These are phyloP conservation scores for Diploscapter pachys DNA, from an alignment of 1,140 invertebrate species.

Conservation along the genomic window DNA sequence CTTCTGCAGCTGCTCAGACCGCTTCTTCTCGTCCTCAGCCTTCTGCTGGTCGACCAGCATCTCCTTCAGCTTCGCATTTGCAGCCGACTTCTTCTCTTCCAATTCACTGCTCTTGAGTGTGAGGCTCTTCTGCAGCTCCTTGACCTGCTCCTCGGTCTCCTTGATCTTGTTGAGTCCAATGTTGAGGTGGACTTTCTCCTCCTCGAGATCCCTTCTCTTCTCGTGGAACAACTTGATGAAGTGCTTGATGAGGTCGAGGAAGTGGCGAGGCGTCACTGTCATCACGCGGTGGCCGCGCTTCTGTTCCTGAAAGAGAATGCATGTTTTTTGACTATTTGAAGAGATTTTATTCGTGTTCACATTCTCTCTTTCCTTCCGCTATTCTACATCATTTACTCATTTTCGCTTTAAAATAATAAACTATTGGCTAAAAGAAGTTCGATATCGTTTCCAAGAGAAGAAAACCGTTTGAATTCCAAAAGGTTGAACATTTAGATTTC, in stretches of 20 bases:
- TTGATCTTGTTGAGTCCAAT: constrained; percentile 97
- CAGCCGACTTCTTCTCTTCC: constrained; percentile 96
- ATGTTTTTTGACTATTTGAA: not conserved
- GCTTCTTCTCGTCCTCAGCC: constrained; percentile 96
- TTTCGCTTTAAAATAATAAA: too few relatives aligned
- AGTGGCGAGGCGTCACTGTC: constrained; percentile 95
- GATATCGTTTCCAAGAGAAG: too few relatives aligned
- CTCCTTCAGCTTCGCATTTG: constrained; percentile 94
- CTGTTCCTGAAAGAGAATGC: constrained; percentile 56
- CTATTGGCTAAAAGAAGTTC: too few relatives aligned
- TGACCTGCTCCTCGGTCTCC: constrained; percentile 98
- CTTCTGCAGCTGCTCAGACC: constrained; percentile 93
- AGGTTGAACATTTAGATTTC: too few relatives aligned
- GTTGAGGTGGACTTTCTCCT: constrained; percentile 96
- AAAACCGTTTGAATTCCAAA: too few relatives aligned
- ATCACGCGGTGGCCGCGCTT: constrained; percentile 79
- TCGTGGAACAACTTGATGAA: constrained; percentile 95
- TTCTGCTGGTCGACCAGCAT: constrained; percentile 96
- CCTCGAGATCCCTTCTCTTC: constrained; percentile 93
- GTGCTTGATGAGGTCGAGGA: constrained; percentile 99
- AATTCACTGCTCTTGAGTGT: constrained; percentile 92
- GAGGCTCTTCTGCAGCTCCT: constrained; percentile 97
- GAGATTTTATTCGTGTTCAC: too few relatives aligned
- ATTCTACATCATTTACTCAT: too few relatives aligned
- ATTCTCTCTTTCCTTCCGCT: too few relatives aligned